Evolutionary conservation across 2,113 vertebrate genomes (phyloP).

Genomic region (Melanocharis versteri): DNA sequence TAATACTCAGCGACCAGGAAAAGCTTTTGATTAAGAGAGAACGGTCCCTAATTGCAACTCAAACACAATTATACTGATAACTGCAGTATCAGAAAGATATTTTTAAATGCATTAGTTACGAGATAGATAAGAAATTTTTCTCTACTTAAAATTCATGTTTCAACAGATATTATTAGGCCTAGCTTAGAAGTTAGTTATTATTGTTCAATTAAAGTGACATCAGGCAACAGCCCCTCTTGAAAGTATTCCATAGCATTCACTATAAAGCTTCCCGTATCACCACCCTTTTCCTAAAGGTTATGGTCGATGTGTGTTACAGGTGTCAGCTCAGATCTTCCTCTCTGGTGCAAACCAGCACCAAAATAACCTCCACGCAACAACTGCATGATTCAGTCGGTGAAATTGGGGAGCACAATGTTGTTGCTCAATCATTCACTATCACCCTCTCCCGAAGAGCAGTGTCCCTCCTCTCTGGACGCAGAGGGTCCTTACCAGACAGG

Average conservation of each 20-base stretch:
- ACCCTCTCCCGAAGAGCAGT: not conserved
- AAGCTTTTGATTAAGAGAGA: not conserved
- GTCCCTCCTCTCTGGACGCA: accelerated
- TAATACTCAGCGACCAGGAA: not conserved
- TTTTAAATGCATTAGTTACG: not conserved
- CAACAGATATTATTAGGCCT: not conserved
- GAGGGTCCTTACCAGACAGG: slow-evolving; percentile 71
- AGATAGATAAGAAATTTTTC: not conserved
- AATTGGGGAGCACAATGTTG: not conserved
- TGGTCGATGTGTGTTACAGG: not conserved
- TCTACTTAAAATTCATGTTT: not conserved
- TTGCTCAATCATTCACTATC: not conserved
- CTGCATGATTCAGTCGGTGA: accelerated
- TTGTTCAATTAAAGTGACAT: not conserved
- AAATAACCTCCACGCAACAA: not conserved
- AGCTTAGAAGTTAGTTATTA: not conserved
- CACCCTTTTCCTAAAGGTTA: not conserved
- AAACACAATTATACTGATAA: not conserved
- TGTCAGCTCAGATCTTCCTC: not conserved
- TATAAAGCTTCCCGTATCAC: not conserved
- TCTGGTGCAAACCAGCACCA: not conserved
- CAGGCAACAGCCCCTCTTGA: not conserved
- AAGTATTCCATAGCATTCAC: not conserved
- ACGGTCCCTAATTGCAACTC: not conserved
- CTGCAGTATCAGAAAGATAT: not conserved